These are phyloP conservation scores for Gymnocephalus cernua DNA, from an alignment of 2,113 vertebrate genomes.

Conservation along the genomic window DNA sequence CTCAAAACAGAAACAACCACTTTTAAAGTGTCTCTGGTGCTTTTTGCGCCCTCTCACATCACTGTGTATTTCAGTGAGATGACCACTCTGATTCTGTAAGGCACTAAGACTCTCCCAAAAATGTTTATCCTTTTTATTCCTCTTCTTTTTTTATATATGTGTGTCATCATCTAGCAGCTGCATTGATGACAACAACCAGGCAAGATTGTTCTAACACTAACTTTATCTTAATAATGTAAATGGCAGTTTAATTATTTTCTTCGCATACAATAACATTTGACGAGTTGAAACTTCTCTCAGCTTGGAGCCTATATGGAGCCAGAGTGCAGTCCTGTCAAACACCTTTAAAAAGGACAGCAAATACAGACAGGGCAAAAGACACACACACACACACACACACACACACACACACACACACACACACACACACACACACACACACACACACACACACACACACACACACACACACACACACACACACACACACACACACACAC, in stretches of 20 bases:
- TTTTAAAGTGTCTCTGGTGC: constrained; percentile 21
- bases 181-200: not conserved
- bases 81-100: not conserved
- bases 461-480: not conserved
- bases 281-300: not conserved
- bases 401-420: constrained; percentile 6
- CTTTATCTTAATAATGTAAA: not conserved
- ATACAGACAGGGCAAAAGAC: constrained; percentile 7
- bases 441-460: constrained; percentile 12
- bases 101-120: constrained; percentile 7
- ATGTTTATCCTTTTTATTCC: not conserved
- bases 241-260: not conserved
- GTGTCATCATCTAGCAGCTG: not conserved
- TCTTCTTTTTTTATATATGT: not conserved
- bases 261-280: not conserved
- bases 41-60: constrained; percentile 44
- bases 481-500: constrained; percentile 5
- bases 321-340: not conserved
- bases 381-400: too few relatives aligned
- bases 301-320: not conserved
- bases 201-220: not conserved
- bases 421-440: not conserved
- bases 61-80: constrained; percentile 15
- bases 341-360: constrained; percentile 7
- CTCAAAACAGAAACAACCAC: constrained; percentile 10